Evolutionary conservation across 2,888 invertebrate species (phyloP).

Genomic region (Apamea monoglypha): DNA sequence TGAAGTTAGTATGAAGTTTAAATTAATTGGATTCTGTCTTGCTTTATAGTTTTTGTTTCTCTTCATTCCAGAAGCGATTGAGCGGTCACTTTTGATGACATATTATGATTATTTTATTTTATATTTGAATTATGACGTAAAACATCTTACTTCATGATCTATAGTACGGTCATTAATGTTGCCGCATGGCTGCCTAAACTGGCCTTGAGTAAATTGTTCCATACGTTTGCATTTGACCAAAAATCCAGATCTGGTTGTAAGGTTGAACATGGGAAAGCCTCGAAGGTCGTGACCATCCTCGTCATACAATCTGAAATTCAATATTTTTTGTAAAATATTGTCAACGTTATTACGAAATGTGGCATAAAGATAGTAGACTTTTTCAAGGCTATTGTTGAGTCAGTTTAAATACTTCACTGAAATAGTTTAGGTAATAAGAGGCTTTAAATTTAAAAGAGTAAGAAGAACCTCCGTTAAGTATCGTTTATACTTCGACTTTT

Average conservation of each 20-base stretch:
- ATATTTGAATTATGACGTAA: too few species aligned
- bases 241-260: slow-evolving; percentile 30
- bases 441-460: neutral
- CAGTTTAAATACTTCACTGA: neutral
- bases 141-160: slow-evolving; percentile 32
- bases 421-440: neutral
- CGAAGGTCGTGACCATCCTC: slow-evolving; percentile 1
- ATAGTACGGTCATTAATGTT: slow-evolving; percentile 7
- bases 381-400: neutral
- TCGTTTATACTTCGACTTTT: too few species aligned
- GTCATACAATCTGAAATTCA: slow-evolving; percentile 43
- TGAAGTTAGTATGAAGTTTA: neutral
- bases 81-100: neutral
- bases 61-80: neutral
- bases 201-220: slow-evolving; percentile 26
- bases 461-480: too few species aligned
- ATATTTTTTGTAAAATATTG: neutral
- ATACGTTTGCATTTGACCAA: slow-evolving; percentile 21
- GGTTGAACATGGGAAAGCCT: slow-evolving; percentile 6
- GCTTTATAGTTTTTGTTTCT: neutral
- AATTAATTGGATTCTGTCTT: too few species aligned
- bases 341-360: neutral
- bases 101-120: neutral
- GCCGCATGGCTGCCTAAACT: slow-evolving; percentile 36
- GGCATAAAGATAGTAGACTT: neutral